Base-by-base conservation (phyloP, 1,140 invertebrate genomes). In the Apocrypta bakeri region DNA sequence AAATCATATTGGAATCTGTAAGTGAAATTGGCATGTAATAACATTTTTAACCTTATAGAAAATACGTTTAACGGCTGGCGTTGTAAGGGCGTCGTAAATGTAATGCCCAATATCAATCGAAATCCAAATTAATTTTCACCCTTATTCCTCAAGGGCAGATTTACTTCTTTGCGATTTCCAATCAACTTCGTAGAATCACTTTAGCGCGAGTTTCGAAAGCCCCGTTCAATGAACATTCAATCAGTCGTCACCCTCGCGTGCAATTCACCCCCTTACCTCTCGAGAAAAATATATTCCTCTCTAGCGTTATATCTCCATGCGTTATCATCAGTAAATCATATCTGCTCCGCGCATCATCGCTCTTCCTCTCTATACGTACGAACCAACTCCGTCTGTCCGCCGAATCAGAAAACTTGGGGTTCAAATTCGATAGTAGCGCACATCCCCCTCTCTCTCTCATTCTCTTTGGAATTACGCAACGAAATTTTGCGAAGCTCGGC, bases 401-500 rank as follows among this genome's bases (percentile, higher is more conserved):
- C 77, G 85, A 68, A 83, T 87, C 85, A 85, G 86, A 84, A 89
- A 86, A 85, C 84, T 84, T 81, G 83, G 91, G 87, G 86, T 90
- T 90, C 87, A 89, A 91, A 91, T 91, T 87, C 88, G 90, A 91
- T 91, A 91, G 89, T 89, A 89, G 87, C 80, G 42, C 40, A 61
- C 71, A 66, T 77, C 85, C 83, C 66, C 85, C 86, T 87, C 82
- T 84, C 85, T n/a, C n/a, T n/a, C n/a, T n/a, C n/a, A n/a, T n/a
- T n/a, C n/a, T n/a, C n/a, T n/a, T n/a, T n/a, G n/a, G 83, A 89
- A 88, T 89, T 89, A 88, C 87, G 79, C 87, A 84, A 88, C 87
- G 75, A 88, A 90, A 90, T 90, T 91, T 90, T 86, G 78, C 84
- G 63, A 77, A 83, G 82, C 81, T 72, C 56, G 42, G 33, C 72